phyloP scores from a whole-genome alignment of 2,797 vertebrate genomes.

The Novumbra hubbsi region DNA sequence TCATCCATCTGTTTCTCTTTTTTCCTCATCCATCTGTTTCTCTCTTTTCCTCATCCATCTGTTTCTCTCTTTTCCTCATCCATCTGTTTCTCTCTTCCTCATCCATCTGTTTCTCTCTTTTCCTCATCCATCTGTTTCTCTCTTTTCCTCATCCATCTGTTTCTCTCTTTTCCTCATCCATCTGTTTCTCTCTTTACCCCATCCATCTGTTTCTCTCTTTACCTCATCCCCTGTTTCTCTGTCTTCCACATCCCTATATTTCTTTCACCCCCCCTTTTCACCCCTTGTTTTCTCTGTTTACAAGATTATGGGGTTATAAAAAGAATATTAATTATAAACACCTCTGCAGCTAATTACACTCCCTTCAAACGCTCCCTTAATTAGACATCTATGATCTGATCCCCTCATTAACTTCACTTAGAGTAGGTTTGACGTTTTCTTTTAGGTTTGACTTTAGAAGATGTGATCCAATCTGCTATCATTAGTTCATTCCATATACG shows the following conservation, averaged over 20 bases:
- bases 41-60: not conserved
- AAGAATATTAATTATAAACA: too few species aligned
- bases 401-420: slow-evolving; percentile 51
- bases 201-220: not conserved
- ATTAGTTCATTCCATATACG: slow-evolving; percentile 16
- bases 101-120: too few species aligned
- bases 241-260: not conserved
- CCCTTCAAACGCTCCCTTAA: too few species aligned
- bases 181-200: not conserved
- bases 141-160: slow-evolving; percentile 13
- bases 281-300: slow-evolving; percentile 22
- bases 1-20: not conserved
- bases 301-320: too few species aligned
- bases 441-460: slow-evolving; percentile 29
- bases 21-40: not conserved
- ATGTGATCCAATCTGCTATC: slow-evolving; percentile 39
- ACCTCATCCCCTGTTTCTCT: slow-evolving; percentile 30
- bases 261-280: slow-evolving; percentile 5
- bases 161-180: slow-evolving; percentile 14
- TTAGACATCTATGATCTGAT: slow-evolving; percentile 37
- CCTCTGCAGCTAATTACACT: too few species aligned
- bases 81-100: slow-evolving; percentile 10
- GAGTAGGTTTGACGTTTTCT: slow-evolving; percentile 36
- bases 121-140: not conserved
- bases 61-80: not conserved